Conservation (phyloP, 2,888 invertebrate genomes). For the Mythimna ferrago region DNA sequence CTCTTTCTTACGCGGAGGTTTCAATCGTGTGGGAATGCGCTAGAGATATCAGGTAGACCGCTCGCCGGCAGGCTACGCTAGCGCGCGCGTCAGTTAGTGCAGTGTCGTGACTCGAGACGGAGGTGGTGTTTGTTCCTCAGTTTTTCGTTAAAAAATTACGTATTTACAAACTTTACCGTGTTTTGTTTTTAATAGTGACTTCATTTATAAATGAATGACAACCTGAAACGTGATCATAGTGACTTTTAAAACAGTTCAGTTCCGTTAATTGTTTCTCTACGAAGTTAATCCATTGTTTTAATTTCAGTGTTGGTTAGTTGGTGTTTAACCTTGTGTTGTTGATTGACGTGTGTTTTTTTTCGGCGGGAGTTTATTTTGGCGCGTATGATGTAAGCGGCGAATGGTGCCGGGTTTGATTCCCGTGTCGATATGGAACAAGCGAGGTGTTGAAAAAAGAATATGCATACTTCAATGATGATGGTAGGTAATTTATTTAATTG, state of each 20-base stretch:
- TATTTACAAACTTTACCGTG: conserved; percentile 88
- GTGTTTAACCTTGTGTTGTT: conserved; percentile 87
- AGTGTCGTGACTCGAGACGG: conserved; percentile 72
- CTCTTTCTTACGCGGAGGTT: conserved; percentile 70
- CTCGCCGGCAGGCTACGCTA: conserved; percentile 50
- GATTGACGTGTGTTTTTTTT: conserved; percentile 83
- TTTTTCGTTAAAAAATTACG: conserved; percentile 74
- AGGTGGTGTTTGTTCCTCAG: conserved; percentile 66
- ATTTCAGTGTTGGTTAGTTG: conserved; percentile 78
- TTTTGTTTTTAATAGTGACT: conserved; percentile 80
- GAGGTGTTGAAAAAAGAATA: conserved; percentile 74
- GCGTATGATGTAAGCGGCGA: conserved; percentile 85
- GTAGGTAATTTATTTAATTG: conserved; percentile 72
- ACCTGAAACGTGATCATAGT: conserved; percentile 50
- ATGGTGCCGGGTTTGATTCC: conserved; percentile 83
- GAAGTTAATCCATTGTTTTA: conserved; percentile 67
- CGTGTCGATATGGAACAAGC: conserved; percentile 74
- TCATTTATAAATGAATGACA: conserved; percentile 61
- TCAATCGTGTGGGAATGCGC: conserved; percentile 70
- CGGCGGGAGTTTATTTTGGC: conserved; percentile 84
- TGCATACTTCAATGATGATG: conserved; percentile 90
- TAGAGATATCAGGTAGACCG: conserved; percentile 75
- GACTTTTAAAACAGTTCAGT: conserved; percentile 45
- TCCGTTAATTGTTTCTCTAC: conserved; percentile 45
- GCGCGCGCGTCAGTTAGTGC: conserved; percentile 73